Base-by-base conservation (phyloP, 2,888 invertebrate genomes). In the Quadriops clusia region DNA sequence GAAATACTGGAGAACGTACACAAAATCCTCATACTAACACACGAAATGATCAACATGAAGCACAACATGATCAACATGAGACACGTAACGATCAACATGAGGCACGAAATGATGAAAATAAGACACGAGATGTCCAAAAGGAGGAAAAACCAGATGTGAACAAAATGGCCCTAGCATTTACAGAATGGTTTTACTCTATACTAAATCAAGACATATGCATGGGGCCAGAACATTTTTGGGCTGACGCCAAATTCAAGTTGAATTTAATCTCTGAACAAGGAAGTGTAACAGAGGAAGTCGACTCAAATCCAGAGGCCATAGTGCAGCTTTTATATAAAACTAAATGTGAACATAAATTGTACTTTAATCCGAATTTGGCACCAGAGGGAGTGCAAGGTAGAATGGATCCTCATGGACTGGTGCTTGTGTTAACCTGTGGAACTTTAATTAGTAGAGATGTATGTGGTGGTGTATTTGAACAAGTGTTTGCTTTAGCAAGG, bases 391-490 rank as follows among this genome's bases (percentile, higher is more conserved):
- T 73, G 2, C 62, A 64, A 42, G 72, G 72, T 3, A 62, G 64
- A 37, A 63, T 68, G 38, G 68, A 74, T 50, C 60, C 65, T 1
- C 74, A 77, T 49, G 78, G 78, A 1, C 52, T 76, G 23, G 70
- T 73, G 2, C 47, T 71, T 25, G 65, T 78, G 5, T 47, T 73
- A 25, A 66, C 63, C 1, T 74, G 74, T 55, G 78, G 79, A 10
- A 75, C 74, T 0, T 47, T 78, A 17, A 77, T 78, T 47, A 55
- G 61, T 3, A 51, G 53, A 8, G 43, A 56, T 3, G 53, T 57
- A 15, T 67, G 66, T 40, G 64, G 71, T 1, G 79, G 78, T 2
- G 56, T 74, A 16, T 79, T 77, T 50, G 76, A 77, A 47, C 73
- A 76, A 45, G 58, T 65, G 23, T 77, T 78, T 56, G 71, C 70